Percentiles rank a stretch among this genome's conserved stretches.
Conservation (phyloP, 2,797 vertebrate genomes). For the Aratinga solstitialis region DNA sequence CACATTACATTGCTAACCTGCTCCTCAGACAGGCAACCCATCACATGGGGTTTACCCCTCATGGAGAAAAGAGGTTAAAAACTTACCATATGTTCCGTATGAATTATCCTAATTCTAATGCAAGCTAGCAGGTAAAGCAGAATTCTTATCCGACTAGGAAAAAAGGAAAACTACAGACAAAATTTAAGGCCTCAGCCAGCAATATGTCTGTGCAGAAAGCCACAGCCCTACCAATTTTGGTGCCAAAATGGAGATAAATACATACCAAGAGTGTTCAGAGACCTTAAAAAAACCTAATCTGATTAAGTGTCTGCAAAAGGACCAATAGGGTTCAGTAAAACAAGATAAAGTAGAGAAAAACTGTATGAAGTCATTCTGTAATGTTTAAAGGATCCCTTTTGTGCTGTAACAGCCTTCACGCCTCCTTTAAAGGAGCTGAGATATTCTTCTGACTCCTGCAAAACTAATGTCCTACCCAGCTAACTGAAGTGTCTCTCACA, state of each 20-base stretch:
- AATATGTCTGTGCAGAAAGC: background rate
- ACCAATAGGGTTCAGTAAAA: background rate
- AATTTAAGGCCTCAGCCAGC: background rate
- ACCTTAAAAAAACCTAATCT: background rate
- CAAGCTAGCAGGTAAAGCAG: background rate
- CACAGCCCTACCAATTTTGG: background rate
- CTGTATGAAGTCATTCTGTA: background rate
- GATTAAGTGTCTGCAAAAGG: background rate
- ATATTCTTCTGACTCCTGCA: background rate
- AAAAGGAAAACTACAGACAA: background rate
- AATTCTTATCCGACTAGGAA: background rate
- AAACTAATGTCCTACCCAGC: background rate
- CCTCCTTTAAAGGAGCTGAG: background rate
- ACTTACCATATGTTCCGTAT: background rate
- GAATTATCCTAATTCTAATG: background rate
- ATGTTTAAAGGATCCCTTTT: background rate
- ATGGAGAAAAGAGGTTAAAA: background rate
- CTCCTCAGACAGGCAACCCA: background rate
- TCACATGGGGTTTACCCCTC: background rate
- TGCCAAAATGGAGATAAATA: background rate
- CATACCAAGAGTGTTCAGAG: background rate
- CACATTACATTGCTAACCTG: background rate
- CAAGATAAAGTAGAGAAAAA: background rate
- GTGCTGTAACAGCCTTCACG: background rate
- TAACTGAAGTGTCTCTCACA: background rate